phyloP scores from a whole-genome alignment of 2,888 invertebrate species.

The Ochropleura plecta region DNA sequence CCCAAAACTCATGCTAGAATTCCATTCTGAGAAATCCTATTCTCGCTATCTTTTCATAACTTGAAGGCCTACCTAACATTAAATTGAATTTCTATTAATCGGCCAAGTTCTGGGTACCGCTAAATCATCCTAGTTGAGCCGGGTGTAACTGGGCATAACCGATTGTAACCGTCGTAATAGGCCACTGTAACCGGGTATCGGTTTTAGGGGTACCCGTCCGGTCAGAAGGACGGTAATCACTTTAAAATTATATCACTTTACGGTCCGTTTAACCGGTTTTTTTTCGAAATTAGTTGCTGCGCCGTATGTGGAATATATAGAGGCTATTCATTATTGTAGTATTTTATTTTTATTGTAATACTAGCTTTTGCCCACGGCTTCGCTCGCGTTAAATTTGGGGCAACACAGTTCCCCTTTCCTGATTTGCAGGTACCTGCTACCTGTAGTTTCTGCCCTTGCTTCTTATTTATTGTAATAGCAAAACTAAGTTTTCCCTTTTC shows the following conservation, averaged over 20 bases:
- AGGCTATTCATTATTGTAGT: slow-evolving; percentile 25
- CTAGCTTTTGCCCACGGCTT: too few species aligned
- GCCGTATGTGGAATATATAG: slow-evolving; percentile 10
- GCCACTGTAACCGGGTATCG: slow-evolving; percentile 59
- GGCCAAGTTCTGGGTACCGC: slow-evolving; percentile 70
- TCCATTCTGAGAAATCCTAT: too few species aligned
- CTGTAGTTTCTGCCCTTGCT: too few species aligned
- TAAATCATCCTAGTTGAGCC: slow-evolving; percentile 73
- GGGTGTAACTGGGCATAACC: slow-evolving; percentile 67
- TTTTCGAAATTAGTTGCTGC: slow-evolving; percentile 29
- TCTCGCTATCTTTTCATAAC: slow-evolving; percentile 23
- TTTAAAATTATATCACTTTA: slow-evolving; percentile 68
- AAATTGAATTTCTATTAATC: slow-evolving; percentile 77
- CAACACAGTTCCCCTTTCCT: too few species aligned
- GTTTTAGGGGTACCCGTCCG: slow-evolving; percentile 59
- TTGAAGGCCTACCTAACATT: slow-evolving; percentile 24
- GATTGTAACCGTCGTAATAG: slow-evolving; percentile 63
- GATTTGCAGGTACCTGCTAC: too few species aligned
- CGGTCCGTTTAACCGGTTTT: slow-evolving; percentile 49
- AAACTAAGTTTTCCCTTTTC: too few species aligned
- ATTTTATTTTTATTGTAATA: neutral
- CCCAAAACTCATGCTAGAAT: neutral
- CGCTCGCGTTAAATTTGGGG: too few species aligned
- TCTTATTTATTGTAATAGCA: too few species aligned
- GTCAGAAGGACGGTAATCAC: slow-evolving; percentile 66